Evolutionary conservation across 2,113 vertebrate genomes (phyloP), one percentile per base, ranked within the genome.

Genomic region (Saguinus midas): DNA sequence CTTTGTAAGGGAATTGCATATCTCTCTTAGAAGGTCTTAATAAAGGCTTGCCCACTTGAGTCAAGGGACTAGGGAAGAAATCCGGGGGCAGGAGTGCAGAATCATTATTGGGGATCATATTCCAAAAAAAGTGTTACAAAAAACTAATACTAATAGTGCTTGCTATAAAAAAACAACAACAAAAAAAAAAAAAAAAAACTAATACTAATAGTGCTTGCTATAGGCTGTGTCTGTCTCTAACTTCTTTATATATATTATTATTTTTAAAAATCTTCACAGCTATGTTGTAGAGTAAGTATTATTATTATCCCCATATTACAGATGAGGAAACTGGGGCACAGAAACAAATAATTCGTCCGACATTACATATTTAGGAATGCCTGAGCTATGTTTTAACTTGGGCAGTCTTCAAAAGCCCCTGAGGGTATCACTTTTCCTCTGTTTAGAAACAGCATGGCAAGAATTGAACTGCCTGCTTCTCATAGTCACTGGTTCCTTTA

Each of bases 321-420:
- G 95, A 93, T 95, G 90, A 93, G 73, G 80, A 97, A 92, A 87
- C 61, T 32, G 6, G 13, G 52, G 8, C 4, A 12, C n/a, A 96
- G 25, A 70, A 55, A 21, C 6, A 48, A 80, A 68, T 55, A 25
- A 87, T 79, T 80, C 88, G 14, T 43, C 21, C 50, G 85, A 6
- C 12, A n/a, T 52, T 17, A 73, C 45, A 50, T 83, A 70, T 52
- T 29, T 48, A 87, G 87, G 35, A 85, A 66, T 72, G 13, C 48
- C 20, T 52, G 70, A 91, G 50, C 5, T 5, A 4, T 23, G 25
- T 75, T 57, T 64, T 55, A 50, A 70, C 6, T 57, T 93, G 80
- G 13, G 25, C 9, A 75, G 37, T 23, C n/a, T 82, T 50, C 27
- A 37, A 40, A 89, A 35, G 7, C 1, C 21, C 50, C 8, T 12